Base-by-base conservation (phyloP, 2,888 invertebrate species). In the Autographa pulchrina region DNA sequence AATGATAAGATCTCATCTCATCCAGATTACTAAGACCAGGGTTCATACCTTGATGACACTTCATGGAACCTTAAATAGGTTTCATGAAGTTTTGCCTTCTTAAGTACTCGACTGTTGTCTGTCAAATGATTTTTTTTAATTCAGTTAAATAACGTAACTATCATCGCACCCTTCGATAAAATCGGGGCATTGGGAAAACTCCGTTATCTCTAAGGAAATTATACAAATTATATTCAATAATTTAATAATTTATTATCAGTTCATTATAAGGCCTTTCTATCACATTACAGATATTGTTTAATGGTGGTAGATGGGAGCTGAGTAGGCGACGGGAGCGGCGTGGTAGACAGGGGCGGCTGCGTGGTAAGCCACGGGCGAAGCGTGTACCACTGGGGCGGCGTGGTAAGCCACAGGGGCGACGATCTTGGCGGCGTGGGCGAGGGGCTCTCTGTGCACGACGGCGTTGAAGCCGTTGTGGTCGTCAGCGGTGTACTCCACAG, bases 391-490 rank as follows among this genome's bases (percentile, higher is more conserved):
- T 18, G 86, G 93, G 81, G 85, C 80, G 35, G 82, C 80, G 68
- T 20, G 20, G 13, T 88, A 71, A 5, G 88, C 89, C 31, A 89
- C 79, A 14, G 90, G 80, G 31, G 86, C 84, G 13, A 85, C 77
- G 31, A 81, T 76, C 63, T 88, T 68, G 11, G 87, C 88, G 25
- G 58, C 62, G 38, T 77, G 77, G 0, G 68, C 16, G 14, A 92
- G 84, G 63, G 92, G 89, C 69, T 96, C 96, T 78, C 91, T 94
- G 89, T 91, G 94, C 6, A 96, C 96, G 61, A 96, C 96, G 35
- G 96, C 96, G 90, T 96, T 96, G 92, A 96, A 96, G 25, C 96
- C 89, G 90, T 96, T 92, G 93, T 95, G 89, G 38, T 88, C 88
- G 82, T 94, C 94, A 61, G 95, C 94, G 78, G 93, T 93, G 91